Percentiles rank a stretch among this genome's conserved stretches.
phyloP scores from a whole-genome alignment of 2,113 vertebrate genomes.

The Barbus barbus region DNA sequence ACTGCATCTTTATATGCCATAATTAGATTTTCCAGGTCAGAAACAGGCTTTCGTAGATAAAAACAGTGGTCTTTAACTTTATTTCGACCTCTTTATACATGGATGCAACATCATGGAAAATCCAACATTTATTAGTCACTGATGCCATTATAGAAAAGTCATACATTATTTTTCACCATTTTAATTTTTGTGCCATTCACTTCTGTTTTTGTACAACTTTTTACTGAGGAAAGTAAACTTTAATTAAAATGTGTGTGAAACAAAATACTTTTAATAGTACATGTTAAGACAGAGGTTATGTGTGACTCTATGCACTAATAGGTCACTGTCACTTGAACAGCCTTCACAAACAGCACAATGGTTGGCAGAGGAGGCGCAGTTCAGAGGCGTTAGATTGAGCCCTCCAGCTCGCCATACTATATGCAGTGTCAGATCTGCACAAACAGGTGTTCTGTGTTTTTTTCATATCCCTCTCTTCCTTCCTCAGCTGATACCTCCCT shows the following conservation, averaged over 20 bases:
- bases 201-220: neutral
- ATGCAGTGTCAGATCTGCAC: constrained; percentile 52
- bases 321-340: constrained; percentile 25
- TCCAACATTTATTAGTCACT: neutral
- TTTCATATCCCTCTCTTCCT: constrained; percentile 44
- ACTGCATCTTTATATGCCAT: neutral
- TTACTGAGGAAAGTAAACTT: neutral
- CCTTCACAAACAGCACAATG: constrained; percentile 24
- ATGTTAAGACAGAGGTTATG: constrained; percentile 20
- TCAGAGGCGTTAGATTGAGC: constrained; percentile 48
- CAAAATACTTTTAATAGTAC: neutral
- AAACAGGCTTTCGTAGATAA: neutral
- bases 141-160: neutral
- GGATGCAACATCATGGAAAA: neutral
- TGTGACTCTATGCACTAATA: neutral
- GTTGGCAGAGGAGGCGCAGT: constrained; percentile 38
- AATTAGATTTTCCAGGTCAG: neutral
- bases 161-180: neutral
- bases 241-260: too few species aligned
- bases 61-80: neutral
- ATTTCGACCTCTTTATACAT: neutral
- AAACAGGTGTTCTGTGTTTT: constrained; percentile 46
- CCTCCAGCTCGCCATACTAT: constrained; percentile 45
- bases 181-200: neutral
- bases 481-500: constrained; percentile 77